Evolutionary conservation across 30 jellyfish, hydroid and myxozoan species (phyloP), one percentile per base, ranked within the genome.

Genomic region (Aurelia sp.): DNA sequence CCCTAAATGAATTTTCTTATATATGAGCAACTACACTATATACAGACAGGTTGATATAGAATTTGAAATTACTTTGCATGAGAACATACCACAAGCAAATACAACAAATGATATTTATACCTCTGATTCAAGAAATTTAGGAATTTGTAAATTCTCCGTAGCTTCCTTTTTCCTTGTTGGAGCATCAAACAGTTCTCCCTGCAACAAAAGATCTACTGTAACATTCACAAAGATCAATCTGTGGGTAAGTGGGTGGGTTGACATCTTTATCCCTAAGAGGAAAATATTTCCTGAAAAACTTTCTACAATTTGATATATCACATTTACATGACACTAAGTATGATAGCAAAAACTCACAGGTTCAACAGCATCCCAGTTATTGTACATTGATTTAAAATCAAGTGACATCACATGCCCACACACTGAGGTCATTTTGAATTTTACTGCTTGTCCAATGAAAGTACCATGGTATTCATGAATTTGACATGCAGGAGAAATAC

Each of bases 401-500:
- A 93, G 82, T 15, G 97, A 59, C 98, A 93, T 87, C 65, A 93
- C 98, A 83, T 93, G 98, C n/a, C 98, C 98, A 79, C 98, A 93
- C 18, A 93, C 98, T 0, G 98, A 93, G 31, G 98, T 93, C 98
- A 93, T 93, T 72, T 93, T 93, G 76, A 93, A 93, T 12, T 81
- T 81, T 0, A 79, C 98, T 22, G 83, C 71, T 31, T 93, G 97
- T 44, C 97, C 92, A n/a, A 78, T 82, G 78, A 93, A 93, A 35
- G 90, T 87, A 0, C 98, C 98, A 50, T 80, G 82, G 85, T 81
- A 93, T 69, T 93, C 98, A 58, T 93, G 97, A 51, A 93, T 85
- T 48, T 82, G 90, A 40, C 98, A 93, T 17, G 97, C 93, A 48
- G 92, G 96, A 11, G 98, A 93, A 13, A 86, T 66, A 18, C 98